Evolutionary conservation across 2,888 invertebrate species (phyloP).

Genomic region (Neria commutata): DNA sequence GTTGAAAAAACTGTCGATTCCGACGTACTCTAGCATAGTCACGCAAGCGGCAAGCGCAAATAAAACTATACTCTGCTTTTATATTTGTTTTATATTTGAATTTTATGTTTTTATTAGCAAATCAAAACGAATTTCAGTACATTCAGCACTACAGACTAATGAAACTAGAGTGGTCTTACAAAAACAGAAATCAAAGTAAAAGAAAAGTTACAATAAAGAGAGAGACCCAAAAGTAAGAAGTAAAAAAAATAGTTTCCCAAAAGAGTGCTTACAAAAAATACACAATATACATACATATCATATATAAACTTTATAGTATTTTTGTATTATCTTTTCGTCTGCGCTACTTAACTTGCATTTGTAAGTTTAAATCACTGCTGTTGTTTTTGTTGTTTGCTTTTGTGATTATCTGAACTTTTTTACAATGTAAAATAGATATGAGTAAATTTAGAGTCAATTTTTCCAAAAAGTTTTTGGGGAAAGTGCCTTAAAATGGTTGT

Average conservation of each 20-base stretch:
- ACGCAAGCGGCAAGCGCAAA: too few relatives aligned
- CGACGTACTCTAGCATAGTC: too few relatives aligned
- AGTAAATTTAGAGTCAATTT: conserved; percentile 29
- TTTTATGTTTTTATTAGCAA: conserved; percentile 55
- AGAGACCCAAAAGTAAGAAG: conserved; percentile 4
- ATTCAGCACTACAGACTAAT: conserved; percentile 49
- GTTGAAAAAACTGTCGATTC: too few relatives aligned
- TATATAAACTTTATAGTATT: conserved; percentile 18
- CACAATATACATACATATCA: not conserved
- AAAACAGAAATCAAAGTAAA: conserved; percentile 16
- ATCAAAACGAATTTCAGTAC: conserved; percentile 52
- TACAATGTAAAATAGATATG: conserved; percentile 49
- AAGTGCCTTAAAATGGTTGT: too few relatives aligned
- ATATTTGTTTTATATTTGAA: conserved; percentile 45
- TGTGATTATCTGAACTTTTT: too few relatives aligned
- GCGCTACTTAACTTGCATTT: too few relatives aligned
- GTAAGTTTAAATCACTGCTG: conserved; percentile 41
- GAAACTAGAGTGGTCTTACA: conserved; percentile 49
- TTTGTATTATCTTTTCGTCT: too few relatives aligned
- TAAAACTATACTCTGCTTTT: too few relatives aligned
- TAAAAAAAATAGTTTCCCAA: conserved; percentile 11
- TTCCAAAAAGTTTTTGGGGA: conserved; percentile 9
- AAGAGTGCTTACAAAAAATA: conserved; percentile 23
- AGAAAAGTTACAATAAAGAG: not conserved
- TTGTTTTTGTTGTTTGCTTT: conserved; percentile 35